Evolutionary conservation across 2,888 invertebrate genomes (phyloP).

Genomic region (Idaea biselata): DNA sequence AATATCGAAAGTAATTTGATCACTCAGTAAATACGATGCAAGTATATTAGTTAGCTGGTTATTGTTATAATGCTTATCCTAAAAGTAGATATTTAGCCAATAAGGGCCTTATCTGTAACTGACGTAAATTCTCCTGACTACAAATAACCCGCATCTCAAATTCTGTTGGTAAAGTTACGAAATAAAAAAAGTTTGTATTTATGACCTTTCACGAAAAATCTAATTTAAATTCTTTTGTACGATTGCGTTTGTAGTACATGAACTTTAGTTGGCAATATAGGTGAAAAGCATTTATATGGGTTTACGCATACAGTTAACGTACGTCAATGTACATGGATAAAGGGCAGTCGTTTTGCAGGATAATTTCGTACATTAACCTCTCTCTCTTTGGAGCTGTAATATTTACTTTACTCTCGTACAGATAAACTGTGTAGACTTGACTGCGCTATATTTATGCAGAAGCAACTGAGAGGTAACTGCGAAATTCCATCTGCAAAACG

Average conservation of each 20-base stretch:
- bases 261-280: background rate
- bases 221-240: background rate
- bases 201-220: background rate
- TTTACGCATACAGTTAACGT: background rate
- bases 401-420: no score
- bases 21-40: background rate
- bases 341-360: no score
- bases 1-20: background rate
- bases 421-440: no score
- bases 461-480: no score
- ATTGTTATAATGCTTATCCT: background rate
- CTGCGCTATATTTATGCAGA: no score
- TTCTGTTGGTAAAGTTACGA: background rate
- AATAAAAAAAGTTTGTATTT: background rate
- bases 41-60: background rate
- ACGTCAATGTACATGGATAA: background rate
- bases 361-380: no score
- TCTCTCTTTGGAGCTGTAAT: no score
- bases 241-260: background rate
- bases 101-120: background rate
- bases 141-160: background rate
- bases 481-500: no score
- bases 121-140: background rate
- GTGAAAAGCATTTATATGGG: background rate
- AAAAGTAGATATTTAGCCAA: background rate